Percentiles rank a stretch among this genome's conserved stretches.
Evolutionary conservation across 2,888 invertebrate species (phyloP).

Genomic region (Cryptosula pallasiana): DNA sequence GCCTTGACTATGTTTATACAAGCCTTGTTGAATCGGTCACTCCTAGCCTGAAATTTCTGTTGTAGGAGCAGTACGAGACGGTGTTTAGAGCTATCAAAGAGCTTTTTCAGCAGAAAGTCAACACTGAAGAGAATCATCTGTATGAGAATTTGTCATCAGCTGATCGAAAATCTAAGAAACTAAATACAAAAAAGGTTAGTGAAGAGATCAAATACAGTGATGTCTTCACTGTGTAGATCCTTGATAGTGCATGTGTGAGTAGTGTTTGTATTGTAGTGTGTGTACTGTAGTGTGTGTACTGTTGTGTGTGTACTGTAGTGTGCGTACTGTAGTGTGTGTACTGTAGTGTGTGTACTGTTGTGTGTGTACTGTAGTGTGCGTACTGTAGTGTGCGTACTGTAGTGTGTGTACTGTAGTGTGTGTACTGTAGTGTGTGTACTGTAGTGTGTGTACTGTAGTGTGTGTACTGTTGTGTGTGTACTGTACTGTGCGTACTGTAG

Average conservation of each 20-base stretch:
- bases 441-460: no score
- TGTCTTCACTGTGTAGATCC: no score
- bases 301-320: background rate
- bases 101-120: slow-evolving; percentile 58
- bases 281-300: background rate
- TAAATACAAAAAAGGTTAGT: background rate
- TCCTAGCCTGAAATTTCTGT: background rate
- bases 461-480: no score
- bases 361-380: background rate
- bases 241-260: no score
- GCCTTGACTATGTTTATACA: no score
- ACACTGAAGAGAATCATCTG: slow-evolving; percentile 58
- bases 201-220: no score
- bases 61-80: slow-evolving; percentile 58
- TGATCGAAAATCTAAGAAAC: background rate
- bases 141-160: slow-evolving; percentile 53
- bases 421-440: no score
- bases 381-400: background rate
- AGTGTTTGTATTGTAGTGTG: background rate
- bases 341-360: no score
- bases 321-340: no score
- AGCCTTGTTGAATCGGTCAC: no score
- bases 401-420: no score
- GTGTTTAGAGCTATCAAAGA: slow-evolving; percentile 58
- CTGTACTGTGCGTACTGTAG: no score